A percentile compares a stretch with the other conserved stretches of the same genome.
phyloP scores from a whole-genome alignment of 2,888 invertebrate species.

The Scelioninae gen. 1 region DNA sequence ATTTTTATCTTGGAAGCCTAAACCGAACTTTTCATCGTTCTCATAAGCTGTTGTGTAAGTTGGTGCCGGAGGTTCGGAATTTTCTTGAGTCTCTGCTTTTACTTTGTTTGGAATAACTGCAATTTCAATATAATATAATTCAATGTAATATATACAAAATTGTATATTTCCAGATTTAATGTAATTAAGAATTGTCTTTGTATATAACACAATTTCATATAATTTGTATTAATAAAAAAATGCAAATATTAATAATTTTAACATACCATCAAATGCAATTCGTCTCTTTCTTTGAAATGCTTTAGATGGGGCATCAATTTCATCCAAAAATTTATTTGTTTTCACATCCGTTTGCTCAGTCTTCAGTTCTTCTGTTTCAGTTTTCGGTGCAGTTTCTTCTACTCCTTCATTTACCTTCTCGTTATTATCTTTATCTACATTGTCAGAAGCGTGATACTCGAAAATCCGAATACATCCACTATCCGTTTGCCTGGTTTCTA shows the following conservation, averaged over 20 bases:
- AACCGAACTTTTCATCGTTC: slow-evolving; percentile 79
- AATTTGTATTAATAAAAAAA: too few relatives aligned
- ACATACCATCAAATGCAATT: slow-evolving; percentile 84
- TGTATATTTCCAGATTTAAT: too few relatives aligned
- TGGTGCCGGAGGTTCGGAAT: slow-evolving; percentile 62
- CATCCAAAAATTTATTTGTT: slow-evolving; percentile 80
- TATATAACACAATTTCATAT: too few relatives aligned
- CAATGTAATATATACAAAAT: too few relatives aligned
- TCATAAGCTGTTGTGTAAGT: slow-evolving; percentile 56
- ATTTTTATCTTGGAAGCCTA: slow-evolving; percentile 79
- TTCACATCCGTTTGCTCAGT: slow-evolving; percentile 72
- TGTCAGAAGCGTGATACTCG: slow-evolving; percentile 71
- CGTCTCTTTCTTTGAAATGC: slow-evolving; percentile 86
- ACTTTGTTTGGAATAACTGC: slow-evolving; percentile 75
- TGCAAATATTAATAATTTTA: neutral
- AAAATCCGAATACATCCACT: slow-evolving; percentile 74
- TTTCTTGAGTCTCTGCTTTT: slow-evolving; percentile 71
- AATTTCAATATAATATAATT: too few relatives aligned
- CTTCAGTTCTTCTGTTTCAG: slow-evolving; percentile 61
- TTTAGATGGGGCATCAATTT: slow-evolving; percentile 82
- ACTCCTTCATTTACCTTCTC: slow-evolving; percentile 53
- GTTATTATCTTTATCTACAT: slow-evolving; percentile 47
- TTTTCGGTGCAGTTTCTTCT: slow-evolving; percentile 18
- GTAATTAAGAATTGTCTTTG: too few relatives aligned
- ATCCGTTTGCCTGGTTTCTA: slow-evolving; percentile 73